Evolutionary conservation across 1,140 invertebrate species (phyloP), one percentile per base, ranked within the genome.

Genomic region (Lepidurus apus): DNA sequence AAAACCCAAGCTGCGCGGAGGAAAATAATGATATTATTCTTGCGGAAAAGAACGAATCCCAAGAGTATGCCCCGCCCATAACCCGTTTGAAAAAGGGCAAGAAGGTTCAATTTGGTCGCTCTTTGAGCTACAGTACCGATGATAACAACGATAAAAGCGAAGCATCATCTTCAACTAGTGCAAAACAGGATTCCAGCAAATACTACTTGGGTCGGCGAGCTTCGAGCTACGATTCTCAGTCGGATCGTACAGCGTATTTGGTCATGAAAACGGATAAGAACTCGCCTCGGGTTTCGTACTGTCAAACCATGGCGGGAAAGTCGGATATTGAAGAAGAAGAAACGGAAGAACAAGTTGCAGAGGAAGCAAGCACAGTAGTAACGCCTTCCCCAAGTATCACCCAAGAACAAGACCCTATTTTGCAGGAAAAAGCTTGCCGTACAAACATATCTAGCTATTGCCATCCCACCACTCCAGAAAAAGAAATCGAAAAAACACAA

Each of bases 41-140:
- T 13, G 9, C 17, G 53, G 13, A 13, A 65, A 1, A 13, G 53
- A 17, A 65, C 4, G 21, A 65, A 7, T 65, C 53, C 53, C 53
- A 7, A 65, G 53, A 65, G 53, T 21, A n/a, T 65, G 53, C n/a
- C 21, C 21, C 53, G 0, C 17, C 53, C 53, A 13, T 21, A 65
- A 17, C 21, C 6, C 8, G 53, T n/a, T 13, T 21, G 17, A 65
- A 65, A 21, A 65, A 65, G 13, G 7, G 53, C 9, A 65, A 65
- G 13, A 65, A 65, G 21, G 53, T 65, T n/a, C 53, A 65, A 65
- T 65, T 65, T 65, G 53, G 53, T 21, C 53, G 53, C 21, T 65
- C 53, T 17, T 65, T 65, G 21, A 65, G 53, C n/a, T 65, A 65
- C 53, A 65, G 53, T 21, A 65, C 53, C 13, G 53, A 65, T 7